Base-by-base conservation (phyloP, 1,140 invertebrate genomes). In the Hylaeus volcanicus region DNA sequence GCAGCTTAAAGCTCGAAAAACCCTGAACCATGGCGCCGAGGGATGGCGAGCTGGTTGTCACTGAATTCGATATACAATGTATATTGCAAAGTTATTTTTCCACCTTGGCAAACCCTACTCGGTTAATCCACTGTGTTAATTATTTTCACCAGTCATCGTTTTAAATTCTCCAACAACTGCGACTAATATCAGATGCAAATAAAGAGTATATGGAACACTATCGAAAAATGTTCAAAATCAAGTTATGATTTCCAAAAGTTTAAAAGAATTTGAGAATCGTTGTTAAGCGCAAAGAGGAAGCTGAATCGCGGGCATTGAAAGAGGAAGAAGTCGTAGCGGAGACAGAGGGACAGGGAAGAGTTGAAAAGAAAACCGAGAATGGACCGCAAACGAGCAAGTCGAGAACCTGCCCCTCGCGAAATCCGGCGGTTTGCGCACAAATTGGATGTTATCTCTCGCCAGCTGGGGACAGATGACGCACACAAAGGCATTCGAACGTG, bases 361-460 rank as follows among this genome's bases (percentile, higher is more conserved):
- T 26, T 43, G 51, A 51, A 70, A 74, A 66, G 53, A 26, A 26
- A 60, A 66, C 63, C 48, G 65, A 55, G 79, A 53, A 63, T 39
- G 82, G 78, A 63, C 61, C 64, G 77, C 71, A 48, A 39, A 66
- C 51, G 63, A 77, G 86, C 74, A 82, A 86, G 74, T 72, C 82
- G 83, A 76, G 82, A 72, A 85, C 87, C 81, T 85, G 87, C 83
- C 79, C 64, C 48, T 79, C 86, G 87, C 87, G 86, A 90, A 91
- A 91, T 89, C 90, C 89, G 82, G 88, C 83, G 91, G 90, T 92
- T 91, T 90, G 87, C 87, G 90, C 89, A 85, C 90, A 92, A 92
- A 92, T 92, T 92, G 91, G 90, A 92, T 92, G 90, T 92, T 92
- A 91, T 91, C 90, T 88, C 84, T 90, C 84, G 84, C 90, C 91